Evolutionary conservation across 1,140 invertebrate genomes (phyloP).

Genomic region (Asobara japonica): DNA sequence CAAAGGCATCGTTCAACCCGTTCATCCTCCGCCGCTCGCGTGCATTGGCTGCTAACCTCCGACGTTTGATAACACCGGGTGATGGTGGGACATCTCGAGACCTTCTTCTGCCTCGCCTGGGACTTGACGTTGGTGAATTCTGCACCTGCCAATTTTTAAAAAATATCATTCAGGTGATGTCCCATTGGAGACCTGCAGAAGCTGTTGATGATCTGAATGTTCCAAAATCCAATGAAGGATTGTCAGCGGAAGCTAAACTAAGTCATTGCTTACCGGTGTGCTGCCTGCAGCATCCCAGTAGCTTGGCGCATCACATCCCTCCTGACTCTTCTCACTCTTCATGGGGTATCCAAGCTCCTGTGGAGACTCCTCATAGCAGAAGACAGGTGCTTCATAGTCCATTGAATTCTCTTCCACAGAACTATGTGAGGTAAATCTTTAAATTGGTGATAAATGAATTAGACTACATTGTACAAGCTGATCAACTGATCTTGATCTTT

Average conservation of each 20-base stretch:
- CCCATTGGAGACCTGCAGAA: too few species aligned
- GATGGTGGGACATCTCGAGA: conserved; percentile 66
- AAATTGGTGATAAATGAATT: conserved; percentile 14
- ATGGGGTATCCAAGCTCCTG: conserved; percentile 55
- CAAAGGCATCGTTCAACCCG: conserved; percentile 84
- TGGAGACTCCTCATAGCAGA: conserved; percentile 61
- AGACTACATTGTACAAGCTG: too few species aligned
- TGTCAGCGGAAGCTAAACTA: background rate
- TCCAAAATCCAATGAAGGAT: too few species aligned
- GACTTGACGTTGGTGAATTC: conserved; percentile 51
- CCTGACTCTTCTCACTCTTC: conserved; percentile 46
- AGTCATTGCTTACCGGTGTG: conserved; percentile 40
- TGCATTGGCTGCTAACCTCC: conserved; percentile 81
- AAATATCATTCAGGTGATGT: too few species aligned
- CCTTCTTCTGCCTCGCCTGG: conserved; percentile 55
- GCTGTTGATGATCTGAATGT: too few species aligned
- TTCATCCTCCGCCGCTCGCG: conserved; percentile 84
- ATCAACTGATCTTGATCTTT: too few species aligned
- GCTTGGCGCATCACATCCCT: conserved; percentile 40
- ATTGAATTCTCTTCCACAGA: conserved; percentile 57
- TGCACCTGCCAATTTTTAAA: conserved; percentile 40
- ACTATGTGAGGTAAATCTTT: conserved; percentile 51
- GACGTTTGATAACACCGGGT: conserved; percentile 70
- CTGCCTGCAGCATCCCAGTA: conserved; percentile 56
- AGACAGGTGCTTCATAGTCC: conserved; percentile 54